A percentile compares a stretch with the other conserved stretches of the same genome.
Evolutionary conservation across 2,113 vertebrate species (phyloP).

Genomic region (Platysternon megacephalum): DNA sequence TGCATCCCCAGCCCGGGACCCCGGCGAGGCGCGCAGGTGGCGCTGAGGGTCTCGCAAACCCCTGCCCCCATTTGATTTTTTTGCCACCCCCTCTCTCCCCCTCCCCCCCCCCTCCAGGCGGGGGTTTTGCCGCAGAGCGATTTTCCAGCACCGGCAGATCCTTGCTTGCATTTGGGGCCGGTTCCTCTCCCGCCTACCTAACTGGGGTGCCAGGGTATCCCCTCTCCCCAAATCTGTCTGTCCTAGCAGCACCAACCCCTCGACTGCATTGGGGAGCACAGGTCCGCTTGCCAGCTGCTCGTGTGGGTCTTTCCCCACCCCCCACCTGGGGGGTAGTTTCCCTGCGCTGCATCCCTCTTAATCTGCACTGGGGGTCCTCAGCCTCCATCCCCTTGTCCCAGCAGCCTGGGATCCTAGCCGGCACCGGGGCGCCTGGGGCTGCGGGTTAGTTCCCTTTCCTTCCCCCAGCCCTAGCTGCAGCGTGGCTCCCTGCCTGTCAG

Average conservation of each 20-base stretch:
- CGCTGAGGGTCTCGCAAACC: neutral
- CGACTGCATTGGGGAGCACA: neutral
- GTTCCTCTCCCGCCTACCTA: neutral
- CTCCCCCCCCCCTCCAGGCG: neutral
- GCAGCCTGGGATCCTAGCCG: neutral
- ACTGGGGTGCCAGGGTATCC: no score
- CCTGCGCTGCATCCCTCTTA: neutral
- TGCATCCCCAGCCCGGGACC: neutral
- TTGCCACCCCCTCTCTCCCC: neutral
- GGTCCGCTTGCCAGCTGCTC: neutral
- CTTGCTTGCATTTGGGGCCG: neutral
- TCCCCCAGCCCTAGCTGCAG: neutral
- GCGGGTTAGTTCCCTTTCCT: conserved; percentile 34
- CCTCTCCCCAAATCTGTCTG: neutral
- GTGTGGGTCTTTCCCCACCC: neutral
- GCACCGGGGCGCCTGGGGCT: neutral
- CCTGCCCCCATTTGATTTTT: neutral
- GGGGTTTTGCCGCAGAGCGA: conserved; percentile 87
- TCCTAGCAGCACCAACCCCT: neutral
- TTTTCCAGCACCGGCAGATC: conserved; percentile 65
- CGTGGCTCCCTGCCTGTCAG: conserved; percentile 62
- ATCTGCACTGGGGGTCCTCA: neutral
- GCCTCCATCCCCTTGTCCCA: no score
- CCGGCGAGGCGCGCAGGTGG: neutral
- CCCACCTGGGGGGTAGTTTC: neutral